phyloP scores from a whole-genome alignment of 2,888 invertebrate species.

The Clistopyga incitator region DNA sequence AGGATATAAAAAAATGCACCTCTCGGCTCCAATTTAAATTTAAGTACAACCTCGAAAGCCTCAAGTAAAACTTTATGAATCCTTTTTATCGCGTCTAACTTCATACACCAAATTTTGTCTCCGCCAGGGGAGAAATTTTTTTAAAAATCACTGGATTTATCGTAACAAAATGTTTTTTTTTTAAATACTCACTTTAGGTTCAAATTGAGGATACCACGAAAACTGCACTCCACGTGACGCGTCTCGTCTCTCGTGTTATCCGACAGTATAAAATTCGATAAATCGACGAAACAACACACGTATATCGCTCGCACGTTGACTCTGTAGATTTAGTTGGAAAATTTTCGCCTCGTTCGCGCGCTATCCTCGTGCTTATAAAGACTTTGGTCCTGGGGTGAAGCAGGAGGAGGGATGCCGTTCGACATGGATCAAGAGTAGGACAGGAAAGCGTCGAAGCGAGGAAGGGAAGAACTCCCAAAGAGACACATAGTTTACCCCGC shows the following conservation, averaged over 20 bases:
- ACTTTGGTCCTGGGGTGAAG: constrained; percentile 50
- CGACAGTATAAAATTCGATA: constrained; percentile 18
- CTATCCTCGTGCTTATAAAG: constrained; percentile 67
- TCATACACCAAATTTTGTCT: not conserved
- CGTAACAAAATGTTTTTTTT: not conserved
- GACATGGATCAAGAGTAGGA: constrained; percentile 47
- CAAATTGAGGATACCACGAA: not conserved
- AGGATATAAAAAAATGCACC: no score
- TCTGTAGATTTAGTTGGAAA: constrained; percentile 21
- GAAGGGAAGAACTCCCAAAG: constrained; percentile 59
- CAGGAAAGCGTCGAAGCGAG: constrained; percentile 46
- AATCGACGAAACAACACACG: constrained; percentile 27
- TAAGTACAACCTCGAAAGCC: no score
- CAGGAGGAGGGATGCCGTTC: constrained; percentile 46
- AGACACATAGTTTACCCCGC: constrained; percentile 27
- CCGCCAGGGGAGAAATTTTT: no score
- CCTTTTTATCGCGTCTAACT: not conserved
- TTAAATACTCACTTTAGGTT: constrained; percentile 7
- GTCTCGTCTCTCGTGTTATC: constrained; percentile 23
- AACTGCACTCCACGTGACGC: constrained; percentile 38
- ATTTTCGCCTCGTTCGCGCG: constrained; percentile 56
- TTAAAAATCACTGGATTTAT: not conserved
- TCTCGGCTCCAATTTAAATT: no score
- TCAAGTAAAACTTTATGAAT: not conserved
- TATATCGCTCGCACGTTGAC: constrained; percentile 30